Evolutionary conservation across 1,140 invertebrate genomes (phyloP).

Genomic region (Eumaeus atala): DNA sequence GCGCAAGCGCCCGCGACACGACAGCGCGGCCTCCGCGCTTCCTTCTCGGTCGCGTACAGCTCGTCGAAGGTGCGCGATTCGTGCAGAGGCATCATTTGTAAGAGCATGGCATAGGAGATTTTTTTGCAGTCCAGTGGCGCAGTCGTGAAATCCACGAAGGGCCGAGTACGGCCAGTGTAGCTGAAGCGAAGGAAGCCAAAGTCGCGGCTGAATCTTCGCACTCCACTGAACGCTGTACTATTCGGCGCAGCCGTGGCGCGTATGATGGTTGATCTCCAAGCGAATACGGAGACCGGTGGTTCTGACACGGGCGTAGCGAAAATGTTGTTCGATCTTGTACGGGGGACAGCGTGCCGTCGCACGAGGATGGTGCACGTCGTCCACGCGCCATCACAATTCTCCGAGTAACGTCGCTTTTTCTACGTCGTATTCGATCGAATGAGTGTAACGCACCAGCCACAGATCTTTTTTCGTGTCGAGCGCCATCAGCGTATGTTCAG

Average conservation of each 20-base stretch:
- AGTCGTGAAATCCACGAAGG: slow-evolving; percentile 8
- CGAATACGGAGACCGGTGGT: slow-evolving; percentile 8
- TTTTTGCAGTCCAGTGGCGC: slow-evolving; percentile 9
- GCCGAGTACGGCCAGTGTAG: background rate
- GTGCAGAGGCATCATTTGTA: slow-evolving; percentile 4
- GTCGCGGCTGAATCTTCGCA: slow-evolving; percentile 10
- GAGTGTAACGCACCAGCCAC: slow-evolving; percentile 10
- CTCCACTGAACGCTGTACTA: slow-evolving; percentile 8
- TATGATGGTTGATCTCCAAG: slow-evolving; percentile 10
- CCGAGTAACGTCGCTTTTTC: slow-evolving; percentile 7
- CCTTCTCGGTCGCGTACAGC: background rate
- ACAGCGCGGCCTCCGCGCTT: background rate
- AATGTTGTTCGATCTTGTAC: slow-evolving; percentile 7
- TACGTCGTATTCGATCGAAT: slow-evolving; percentile 10
- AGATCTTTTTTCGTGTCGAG: slow-evolving; percentile 7
- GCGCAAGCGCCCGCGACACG: background rate
- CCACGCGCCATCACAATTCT: slow-evolving; percentile 7
- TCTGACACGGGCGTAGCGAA: background rate
- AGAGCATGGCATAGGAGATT: slow-evolving; percentile 5
- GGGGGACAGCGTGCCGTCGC: slow-evolving; percentile 6
- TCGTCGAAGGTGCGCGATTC: slow-evolving; percentile 4
- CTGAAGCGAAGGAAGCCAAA: background rate
- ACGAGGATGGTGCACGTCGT: slow-evolving; percentile 9
- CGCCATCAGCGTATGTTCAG: slow-evolving; percentile 4
- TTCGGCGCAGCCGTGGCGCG: slow-evolving; percentile 12